Conservation (phyloP, 2,797 vertebrate genomes). For the Gallinago stenura region DNA sequence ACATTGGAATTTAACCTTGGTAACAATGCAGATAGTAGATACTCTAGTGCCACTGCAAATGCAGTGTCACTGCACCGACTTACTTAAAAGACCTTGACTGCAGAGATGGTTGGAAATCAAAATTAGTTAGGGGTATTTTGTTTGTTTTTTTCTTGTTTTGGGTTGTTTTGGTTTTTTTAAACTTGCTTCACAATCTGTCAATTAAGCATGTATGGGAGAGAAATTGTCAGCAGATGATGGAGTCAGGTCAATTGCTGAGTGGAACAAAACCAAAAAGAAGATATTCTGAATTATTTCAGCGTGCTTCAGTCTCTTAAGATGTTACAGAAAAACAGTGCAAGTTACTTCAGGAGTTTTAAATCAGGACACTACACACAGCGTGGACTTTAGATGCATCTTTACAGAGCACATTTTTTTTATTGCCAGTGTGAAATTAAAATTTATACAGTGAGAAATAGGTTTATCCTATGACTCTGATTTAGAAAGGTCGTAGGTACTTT, state of each 20-base stretch:
- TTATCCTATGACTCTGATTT: slow-evolving; percentile 35
- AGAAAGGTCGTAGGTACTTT: slow-evolving; percentile 37
- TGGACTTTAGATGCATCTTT: not conserved
- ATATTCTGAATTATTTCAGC: not conserved
- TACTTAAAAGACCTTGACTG: not conserved
- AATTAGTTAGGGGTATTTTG: not conserved
- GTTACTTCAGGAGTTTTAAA: slow-evolving; percentile 27
- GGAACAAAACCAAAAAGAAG: not conserved
- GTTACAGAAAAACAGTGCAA: not conserved
- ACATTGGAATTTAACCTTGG: slow-evolving; percentile 6
- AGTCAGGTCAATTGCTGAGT: not conserved
- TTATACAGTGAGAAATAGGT: slow-evolving; percentile 41
- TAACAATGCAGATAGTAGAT: not conserved
- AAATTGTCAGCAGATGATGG: not conserved
- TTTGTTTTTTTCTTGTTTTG: not conserved
- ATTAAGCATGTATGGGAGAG: not conserved
- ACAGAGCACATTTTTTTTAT: slow-evolving; percentile 11
- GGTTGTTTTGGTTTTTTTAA: not conserved
- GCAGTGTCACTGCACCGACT: not conserved
- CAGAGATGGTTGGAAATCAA: not conserved
- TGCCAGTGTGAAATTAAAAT: slow-evolving; percentile 70
- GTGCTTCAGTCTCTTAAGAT: no score
- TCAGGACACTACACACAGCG: not conserved
- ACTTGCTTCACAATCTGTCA: not conserved
- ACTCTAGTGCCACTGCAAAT: not conserved